phyloP scores from a whole-genome alignment of 2,113 vertebrate genomes.

The Pachypanchax playfairii region DNA sequence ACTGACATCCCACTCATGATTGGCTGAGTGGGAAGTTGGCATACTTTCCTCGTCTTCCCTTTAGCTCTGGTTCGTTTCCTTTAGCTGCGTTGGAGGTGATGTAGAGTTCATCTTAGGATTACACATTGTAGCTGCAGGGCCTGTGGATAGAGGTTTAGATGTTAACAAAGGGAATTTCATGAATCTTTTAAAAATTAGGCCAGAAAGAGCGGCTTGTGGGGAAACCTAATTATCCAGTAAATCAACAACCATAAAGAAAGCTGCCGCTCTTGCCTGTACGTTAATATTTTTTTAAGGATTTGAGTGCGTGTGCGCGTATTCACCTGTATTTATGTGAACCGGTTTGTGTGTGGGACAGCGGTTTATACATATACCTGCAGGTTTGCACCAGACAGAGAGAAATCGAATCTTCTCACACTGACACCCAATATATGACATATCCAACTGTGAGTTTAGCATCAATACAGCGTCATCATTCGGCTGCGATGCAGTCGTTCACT shows the following conservation, averaged over 20 bases:
- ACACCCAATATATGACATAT: constrained; percentile 57
- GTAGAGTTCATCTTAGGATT: constrained; percentile 72
- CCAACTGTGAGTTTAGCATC: constrained; percentile 55
- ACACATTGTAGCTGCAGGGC: constrained; percentile 39
- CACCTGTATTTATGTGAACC: constrained; percentile 9
- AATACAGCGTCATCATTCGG: constrained; percentile 37
- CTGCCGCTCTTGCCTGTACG: background rate
- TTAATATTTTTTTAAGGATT: constrained; percentile 5
- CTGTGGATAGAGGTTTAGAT: constrained; percentile 26
- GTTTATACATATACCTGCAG: constrained; percentile 43
- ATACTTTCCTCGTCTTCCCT: constrained; percentile 44
- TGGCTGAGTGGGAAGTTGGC: constrained; percentile 60
- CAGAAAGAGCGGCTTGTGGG: constrained; percentile 13
- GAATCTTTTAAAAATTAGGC: constrained; percentile 53
- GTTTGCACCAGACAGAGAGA: constrained; percentile 34
- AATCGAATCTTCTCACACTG: constrained; percentile 55
- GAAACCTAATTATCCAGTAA: constrained; percentile 30
- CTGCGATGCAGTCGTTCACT: constrained; percentile 30
- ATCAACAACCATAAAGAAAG: constrained; percentile 30
- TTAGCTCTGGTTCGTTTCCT: constrained; percentile 47
- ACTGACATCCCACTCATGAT: constrained; percentile 40
- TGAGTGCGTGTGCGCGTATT: constrained; percentile 9
- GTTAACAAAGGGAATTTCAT: constrained; percentile 64
- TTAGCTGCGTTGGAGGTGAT: constrained; percentile 65
- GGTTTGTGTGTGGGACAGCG: constrained; percentile 29